These are phyloP conservation scores for Drosophila repletoides DNA, from an alignment of 1,140 invertebrate genomes.

Conservation along the genomic window DNA sequence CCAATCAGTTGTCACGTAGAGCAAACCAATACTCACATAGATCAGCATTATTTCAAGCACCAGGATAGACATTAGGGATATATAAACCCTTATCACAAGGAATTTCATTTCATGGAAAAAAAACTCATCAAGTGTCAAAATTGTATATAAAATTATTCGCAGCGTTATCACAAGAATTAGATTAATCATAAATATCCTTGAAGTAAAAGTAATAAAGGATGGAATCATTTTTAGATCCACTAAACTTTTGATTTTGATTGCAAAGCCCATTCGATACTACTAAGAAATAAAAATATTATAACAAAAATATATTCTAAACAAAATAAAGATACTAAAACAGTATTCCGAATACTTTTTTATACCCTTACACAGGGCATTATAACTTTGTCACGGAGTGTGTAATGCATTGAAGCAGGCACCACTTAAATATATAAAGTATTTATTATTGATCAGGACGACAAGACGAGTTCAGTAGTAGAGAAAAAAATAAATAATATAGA, in stretches of 20 bases:
- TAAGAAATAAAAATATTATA: no score
- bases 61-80: constrained; percentile 1
- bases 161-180: constrained; percentile 23
- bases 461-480: no score
- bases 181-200: no score
- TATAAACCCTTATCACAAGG: constrained; percentile 13
- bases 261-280: background rate
- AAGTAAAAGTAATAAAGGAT: background rate
- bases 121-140: background rate
- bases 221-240: background rate
- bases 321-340: no score
- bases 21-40: constrained; percentile 15
- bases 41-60: constrained; percentile 9
- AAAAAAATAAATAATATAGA: no score
- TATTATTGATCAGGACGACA: no score
- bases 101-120: background rate
- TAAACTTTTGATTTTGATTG: background rate
- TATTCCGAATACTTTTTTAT: no score
- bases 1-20: constrained; percentile 25
- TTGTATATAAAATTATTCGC: constrained; percentile 9
- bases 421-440: no score
- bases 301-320: no score
- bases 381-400: no score
- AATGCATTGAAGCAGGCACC: no score
- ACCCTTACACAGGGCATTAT: no score